Evolutionary conservation across 2,113 vertebrate genomes (phyloP), one percentile per base, ranked within the genome.

Genomic region (Percina caprodes): DNA sequence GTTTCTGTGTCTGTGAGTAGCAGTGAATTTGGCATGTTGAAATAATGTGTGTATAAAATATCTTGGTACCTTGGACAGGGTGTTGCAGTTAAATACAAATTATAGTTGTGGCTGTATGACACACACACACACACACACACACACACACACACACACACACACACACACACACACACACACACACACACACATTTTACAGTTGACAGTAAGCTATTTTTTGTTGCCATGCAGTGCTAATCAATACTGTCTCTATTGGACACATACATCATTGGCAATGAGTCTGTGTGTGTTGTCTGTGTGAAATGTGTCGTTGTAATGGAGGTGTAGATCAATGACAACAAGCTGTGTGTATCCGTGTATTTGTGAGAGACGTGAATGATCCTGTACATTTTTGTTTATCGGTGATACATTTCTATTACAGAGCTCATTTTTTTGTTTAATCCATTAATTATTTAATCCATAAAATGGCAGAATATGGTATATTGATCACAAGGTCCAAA

Each of bases 261-360:
- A 85, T 92, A 85, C 73, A 86, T 92, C 90, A 83, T 67, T 88
- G 81, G 79, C 86, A 89, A 92, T 82, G 83, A 90, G 77, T 70
- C 46, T 56, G 51, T 79, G 74, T 77, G 69, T 83, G n/a, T 51
- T 70, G 51, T 55, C n/a, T 71, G 9, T 59, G 70, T 77, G 72
- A 16, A 16, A 15, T 63, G 82, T 84, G 74, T 75, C 46, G 23
- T 39, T 77, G 69, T 49, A 66, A 58, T 80, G 60, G 66, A 75
- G 33, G 23, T 4, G 30, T 74, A 81, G 65, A 80, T 89, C 77
- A 85, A 59, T 81, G 70, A 78, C 80, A 80, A 59, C 3, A 39
- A 48, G 63, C 48, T 59, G 19, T 54, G 69, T 68, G 67, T 69
- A 19, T 60, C 19, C 55, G 30, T 58, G 52, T 74, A 62, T 69